Conservation (phyloP, 2,113 vertebrate species). For the Aphyosemion australe region DNA sequence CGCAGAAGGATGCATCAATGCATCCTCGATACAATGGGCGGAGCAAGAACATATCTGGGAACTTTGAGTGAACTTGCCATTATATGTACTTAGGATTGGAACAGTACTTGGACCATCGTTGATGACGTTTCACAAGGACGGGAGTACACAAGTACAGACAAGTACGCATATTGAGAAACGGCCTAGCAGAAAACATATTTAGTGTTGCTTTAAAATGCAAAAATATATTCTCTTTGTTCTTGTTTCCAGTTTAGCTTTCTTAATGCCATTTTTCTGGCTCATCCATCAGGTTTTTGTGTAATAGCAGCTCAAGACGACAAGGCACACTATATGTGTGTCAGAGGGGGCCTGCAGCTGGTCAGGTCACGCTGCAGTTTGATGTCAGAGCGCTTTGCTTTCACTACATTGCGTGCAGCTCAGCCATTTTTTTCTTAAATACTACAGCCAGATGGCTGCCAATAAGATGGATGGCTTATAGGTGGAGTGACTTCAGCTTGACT, state of each 20-base stretch:
- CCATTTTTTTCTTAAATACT: slow-evolving; percentile 69
- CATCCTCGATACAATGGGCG: no score
- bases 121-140: no score
- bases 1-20: no score
- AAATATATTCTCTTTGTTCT: no score
- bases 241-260: slow-evolving; percentile 44
- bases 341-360: slow-evolving; percentile 43
- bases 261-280: slow-evolving; percentile 69
- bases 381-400: slow-evolving; percentile 58
- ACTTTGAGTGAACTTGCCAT: no score
- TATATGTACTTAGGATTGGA: no score
- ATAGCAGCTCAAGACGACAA: slow-evolving; percentile 51
- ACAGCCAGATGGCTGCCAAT: slow-evolving; percentile 81
- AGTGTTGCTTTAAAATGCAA: no score
- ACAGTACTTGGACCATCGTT: no score
- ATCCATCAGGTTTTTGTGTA: slow-evolving; percentile 78
- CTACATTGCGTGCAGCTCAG: slow-evolving; percentile 50
- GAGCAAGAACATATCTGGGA: no score
- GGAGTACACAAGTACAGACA: no score
- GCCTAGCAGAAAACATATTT: no score
- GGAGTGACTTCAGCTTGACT: slow-evolving; percentile 73
- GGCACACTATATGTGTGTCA: slow-evolving; percentile 56
- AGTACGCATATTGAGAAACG: no score
- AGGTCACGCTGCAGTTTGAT: slow-evolving; percentile 55
- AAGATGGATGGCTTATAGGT: slow-evolving; percentile 83